Conservation (phyloP, 1,140 invertebrate species). For the Augochlora pura region DNA sequence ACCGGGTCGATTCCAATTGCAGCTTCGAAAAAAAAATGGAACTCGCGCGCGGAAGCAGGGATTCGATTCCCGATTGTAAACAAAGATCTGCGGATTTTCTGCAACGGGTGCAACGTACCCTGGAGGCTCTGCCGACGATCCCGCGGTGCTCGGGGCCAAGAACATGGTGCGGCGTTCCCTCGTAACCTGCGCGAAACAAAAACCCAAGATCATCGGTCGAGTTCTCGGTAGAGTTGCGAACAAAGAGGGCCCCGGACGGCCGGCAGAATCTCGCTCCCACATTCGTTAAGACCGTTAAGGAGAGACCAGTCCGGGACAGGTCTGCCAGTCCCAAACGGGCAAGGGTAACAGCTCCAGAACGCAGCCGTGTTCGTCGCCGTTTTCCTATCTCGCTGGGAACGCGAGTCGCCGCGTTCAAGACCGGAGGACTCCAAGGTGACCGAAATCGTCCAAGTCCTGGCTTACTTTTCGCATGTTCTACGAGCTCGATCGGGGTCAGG, state of each 20-base stretch:
- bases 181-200: conserved; percentile 78
- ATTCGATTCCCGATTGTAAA: too few species aligned
- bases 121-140: conserved; percentile 56
- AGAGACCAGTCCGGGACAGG: conserved; percentile 67
- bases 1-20: too few species aligned
- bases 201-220: conserved; percentile 47
- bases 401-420: too few species aligned
- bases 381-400: neutral
- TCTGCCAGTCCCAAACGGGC: conserved; percentile 33
- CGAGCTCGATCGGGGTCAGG: too few species aligned
- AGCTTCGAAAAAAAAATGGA: too few species aligned
- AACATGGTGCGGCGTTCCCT: conserved; percentile 77
- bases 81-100: neutral
- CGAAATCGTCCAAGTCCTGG: neutral
- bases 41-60: too few species aligned
- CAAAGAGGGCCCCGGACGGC: conserved; percentile 44
- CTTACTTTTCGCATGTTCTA: too few species aligned
- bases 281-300: conserved; percentile 73
- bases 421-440: neutral
- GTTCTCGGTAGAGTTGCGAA: conserved; percentile 45
- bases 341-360: conserved; percentile 16
- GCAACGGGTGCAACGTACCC: conserved; percentile 60
- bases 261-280: conserved; percentile 63
- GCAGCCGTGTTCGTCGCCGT: neutral
- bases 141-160: conserved; percentile 57